Percentiles rank a stretch among this genome's conserved stretches.
Evolutionary conservation across 2,888 invertebrate genomes (phyloP).

Genomic region (Lasioglossum calceatum): DNA sequence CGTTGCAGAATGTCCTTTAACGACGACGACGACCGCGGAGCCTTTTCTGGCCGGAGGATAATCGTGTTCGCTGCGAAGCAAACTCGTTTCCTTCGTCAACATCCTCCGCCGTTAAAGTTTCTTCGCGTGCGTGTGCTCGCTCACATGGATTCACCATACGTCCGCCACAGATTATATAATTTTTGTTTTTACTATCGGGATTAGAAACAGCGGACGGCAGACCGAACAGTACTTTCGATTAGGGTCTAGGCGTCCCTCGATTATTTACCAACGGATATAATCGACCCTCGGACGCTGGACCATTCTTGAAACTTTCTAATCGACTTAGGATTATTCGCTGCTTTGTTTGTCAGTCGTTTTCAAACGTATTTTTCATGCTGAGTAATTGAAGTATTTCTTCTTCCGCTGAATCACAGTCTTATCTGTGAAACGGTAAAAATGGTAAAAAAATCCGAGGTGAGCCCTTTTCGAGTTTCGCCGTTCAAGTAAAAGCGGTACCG

Average conservation of each 20-base stretch:
- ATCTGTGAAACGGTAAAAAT: no score
- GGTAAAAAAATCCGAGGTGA: not conserved
- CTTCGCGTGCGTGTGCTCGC: not conserved
- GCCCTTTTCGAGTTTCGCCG: no score
- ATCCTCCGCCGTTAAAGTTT: conserved; percentile 11
- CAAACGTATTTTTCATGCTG: no score
- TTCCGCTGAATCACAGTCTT: no score
- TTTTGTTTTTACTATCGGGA: not conserved
- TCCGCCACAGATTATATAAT: conserved; percentile 6
- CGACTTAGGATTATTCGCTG: no score
- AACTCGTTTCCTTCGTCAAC: conserved; percentile 10
- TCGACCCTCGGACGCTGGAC: no score
- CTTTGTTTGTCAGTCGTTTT: no score
- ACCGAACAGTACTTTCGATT: not conserved
- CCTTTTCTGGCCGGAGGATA: conserved; percentile 37
- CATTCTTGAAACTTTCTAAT: no score
- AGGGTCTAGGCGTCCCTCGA: not conserved
- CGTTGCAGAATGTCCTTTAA: conserved; percentile 67
- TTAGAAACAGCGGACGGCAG: not conserved
- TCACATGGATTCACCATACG: not conserved
- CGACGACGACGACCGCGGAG: conserved; percentile 31
- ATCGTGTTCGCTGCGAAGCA: conserved; percentile 32
- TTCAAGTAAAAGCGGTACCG: not conserved
- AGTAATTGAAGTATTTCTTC: no score
- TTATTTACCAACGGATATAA: not conserved